These are phyloP conservation scores for Oxygymnocypris stewartii DNA, from an alignment of 2,113 vertebrate species.

Conservation along the genomic window DNA sequence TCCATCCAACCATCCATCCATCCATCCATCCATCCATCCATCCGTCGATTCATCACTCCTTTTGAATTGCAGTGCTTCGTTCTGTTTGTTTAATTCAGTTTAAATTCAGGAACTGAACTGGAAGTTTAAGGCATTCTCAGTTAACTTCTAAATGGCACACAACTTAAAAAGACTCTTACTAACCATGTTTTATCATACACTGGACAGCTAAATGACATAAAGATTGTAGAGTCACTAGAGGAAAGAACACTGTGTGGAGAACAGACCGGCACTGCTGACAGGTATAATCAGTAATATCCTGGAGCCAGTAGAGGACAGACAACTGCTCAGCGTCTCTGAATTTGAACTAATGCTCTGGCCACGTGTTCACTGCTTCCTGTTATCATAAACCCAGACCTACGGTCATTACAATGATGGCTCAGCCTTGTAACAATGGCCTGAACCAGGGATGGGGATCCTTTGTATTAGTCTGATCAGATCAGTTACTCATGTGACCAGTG, in stretches of 20 bases:
- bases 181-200: neutral
- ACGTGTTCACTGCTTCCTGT: conserved; percentile 19
- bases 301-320: conserved; percentile 4
- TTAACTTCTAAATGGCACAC: neutral
- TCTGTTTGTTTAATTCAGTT: neutral
- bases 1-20: too few relatives aligned
- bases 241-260: neutral
- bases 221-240: neutral
- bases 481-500: neutral
- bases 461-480: neutral
- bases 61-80: neutral
- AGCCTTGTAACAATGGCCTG: neutral
- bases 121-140: neutral
- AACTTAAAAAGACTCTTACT: neutral
- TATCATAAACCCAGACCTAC: neutral
- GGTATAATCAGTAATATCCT: conserved; percentile 29
- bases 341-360: conserved; percentile 14
- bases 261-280: conserved; percentile 5
- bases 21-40: too few relatives aligned
- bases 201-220: neutral
- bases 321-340: neutral
- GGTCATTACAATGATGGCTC: neutral
- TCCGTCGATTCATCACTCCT: too few relatives aligned
- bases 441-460: neutral
- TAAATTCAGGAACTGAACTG: neutral